phyloP scores from a whole-genome alignment of 2,797 vertebrate genomes.

The Mallotus villosus region DNA sequence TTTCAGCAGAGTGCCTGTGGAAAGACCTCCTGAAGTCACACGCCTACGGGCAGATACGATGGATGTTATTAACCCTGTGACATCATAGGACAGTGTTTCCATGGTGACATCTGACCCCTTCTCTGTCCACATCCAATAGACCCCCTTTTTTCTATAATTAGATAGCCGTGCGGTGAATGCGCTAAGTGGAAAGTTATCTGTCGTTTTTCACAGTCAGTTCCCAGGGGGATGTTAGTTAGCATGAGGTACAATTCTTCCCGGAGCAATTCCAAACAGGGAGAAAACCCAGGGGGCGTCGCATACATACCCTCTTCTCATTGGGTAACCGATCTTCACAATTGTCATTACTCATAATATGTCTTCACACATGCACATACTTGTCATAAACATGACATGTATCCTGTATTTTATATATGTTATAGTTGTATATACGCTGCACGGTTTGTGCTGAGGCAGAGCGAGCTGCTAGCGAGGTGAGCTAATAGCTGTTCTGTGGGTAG shows the following conservation, averaged over 20 bases:
- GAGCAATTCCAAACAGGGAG: background rate
- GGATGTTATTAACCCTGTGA: constrained; percentile 40
- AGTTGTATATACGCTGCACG: too few species aligned
- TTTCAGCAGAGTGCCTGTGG: too few species aligned
- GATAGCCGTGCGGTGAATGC: background rate
- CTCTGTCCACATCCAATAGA: constrained; percentile 34
- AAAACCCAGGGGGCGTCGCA: background rate
- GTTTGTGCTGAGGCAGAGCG: too few species aligned
- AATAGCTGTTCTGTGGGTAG: background rate
- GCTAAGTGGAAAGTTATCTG: background rate
- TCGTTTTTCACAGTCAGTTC: too few species aligned
- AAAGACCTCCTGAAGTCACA: constrained; percentile 30
- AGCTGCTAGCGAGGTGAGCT: too few species aligned
- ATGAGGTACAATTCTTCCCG: background rate
- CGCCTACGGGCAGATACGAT: constrained; percentile 48
- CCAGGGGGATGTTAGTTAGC: background rate
- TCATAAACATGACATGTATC: too few species aligned
- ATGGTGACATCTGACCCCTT: constrained; percentile 19
- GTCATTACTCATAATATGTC: background rate
- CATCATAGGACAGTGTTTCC: constrained; percentile 26
- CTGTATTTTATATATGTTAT: too few species aligned
- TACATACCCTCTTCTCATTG: background rate
- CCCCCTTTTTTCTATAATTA: background rate
- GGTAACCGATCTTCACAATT: background rate
- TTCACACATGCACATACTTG: background rate